These are phyloP conservation scores for Heteromurus nitidus DNA, from an alignment of 2,888 invertebrate genomes.

Conservation along the genomic window DNA sequence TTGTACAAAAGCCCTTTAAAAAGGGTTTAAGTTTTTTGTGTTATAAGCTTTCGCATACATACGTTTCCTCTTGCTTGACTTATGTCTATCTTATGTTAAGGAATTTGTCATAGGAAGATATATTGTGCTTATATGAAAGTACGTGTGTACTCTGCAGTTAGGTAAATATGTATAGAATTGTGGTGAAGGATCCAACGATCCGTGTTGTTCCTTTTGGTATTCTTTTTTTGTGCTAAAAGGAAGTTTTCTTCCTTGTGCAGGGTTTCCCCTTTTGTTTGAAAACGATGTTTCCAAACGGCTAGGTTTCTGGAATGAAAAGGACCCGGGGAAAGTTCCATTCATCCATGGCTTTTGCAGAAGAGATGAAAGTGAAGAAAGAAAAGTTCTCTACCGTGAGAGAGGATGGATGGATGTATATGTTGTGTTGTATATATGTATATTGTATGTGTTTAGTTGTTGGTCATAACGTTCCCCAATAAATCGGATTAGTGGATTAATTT, in stretches of 20 bases:
- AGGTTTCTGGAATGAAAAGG: too few relatives aligned
- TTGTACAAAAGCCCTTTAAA: not conserved
- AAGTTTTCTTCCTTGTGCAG: not conserved
- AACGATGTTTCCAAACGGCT: not conserved
- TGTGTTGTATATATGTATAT: too few relatives aligned
- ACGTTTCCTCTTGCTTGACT: conserved; percentile 36
- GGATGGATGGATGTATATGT: not conserved
- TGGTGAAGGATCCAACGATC: not conserved
- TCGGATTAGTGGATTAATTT: conserved; percentile 51
- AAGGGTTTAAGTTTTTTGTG: not conserved
- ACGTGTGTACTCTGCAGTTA: too few relatives aligned
- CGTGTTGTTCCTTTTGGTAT: not conserved
- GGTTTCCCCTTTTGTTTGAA: conserved; percentile 2
- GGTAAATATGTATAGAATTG: not conserved
- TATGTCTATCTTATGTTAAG: conserved; percentile 7
- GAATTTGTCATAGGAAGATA: conserved; percentile 16
- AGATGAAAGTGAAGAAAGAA: not conserved
- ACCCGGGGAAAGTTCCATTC: too few relatives aligned
- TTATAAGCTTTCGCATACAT: conserved; percentile 17
- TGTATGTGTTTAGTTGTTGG: conserved; percentile 4
- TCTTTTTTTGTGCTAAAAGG: conserved; percentile 4
- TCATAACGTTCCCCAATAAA: conserved; percentile 32
- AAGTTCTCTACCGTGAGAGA: not conserved
- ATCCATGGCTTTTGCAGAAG: not conserved
- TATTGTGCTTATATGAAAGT: too few relatives aligned